Conservation (phyloP, 2,113 vertebrate genomes). For the Rhizomys pruinosus region DNA sequence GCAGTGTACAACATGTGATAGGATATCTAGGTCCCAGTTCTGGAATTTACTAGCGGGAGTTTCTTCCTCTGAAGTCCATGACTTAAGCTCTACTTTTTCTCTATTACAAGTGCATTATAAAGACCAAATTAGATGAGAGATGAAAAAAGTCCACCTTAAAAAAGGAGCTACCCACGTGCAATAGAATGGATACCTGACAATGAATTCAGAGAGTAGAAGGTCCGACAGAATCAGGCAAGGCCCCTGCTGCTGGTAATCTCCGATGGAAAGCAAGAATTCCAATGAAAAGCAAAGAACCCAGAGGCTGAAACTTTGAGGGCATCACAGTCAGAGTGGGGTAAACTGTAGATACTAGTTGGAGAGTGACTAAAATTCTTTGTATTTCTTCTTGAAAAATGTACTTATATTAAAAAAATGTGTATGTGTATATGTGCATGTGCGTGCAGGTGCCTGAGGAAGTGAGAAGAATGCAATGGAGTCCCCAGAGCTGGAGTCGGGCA, state of each 20-base stretch:
- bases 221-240: background rate
- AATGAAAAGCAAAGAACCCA: background rate
- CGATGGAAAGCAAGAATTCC: background rate
- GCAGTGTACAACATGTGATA: too few relatives aligned
- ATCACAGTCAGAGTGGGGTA: background rate
- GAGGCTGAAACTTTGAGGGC: background rate
- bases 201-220: background rate
- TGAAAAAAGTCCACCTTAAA: slow-evolving; percentile 4
- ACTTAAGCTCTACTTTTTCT: background rate
- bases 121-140: background rate
- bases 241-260: background rate
- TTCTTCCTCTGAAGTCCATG: background rate
- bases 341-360: background rate
- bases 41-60: background rate
- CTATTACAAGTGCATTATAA: background rate
- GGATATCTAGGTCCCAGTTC: background rate
- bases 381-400: slow-evolving; percentile 24
- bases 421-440: background rate
- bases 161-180: background rate
- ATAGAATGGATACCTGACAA: background rate
- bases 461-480: background rate
- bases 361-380: background rate
- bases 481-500: background rate
- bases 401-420: background rate
- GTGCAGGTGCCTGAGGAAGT: background rate